A percentile compares a stretch with the other conserved stretches of the same genome.
phyloP scores from a whole-genome alignment of 1,140 invertebrate genomes.

The Mizuhopecten yessoensis region DNA sequence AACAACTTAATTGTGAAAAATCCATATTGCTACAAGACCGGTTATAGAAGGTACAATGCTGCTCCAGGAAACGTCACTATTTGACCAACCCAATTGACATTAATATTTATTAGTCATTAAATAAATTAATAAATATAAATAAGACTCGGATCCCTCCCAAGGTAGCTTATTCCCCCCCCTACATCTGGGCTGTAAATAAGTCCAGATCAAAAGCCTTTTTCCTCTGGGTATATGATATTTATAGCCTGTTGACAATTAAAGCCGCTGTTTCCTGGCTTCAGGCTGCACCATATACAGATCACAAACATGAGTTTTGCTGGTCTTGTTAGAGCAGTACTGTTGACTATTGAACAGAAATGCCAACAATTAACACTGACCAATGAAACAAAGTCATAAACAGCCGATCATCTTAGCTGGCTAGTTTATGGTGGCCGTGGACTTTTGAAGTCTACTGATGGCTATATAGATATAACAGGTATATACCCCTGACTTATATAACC shows the following conservation, averaged over 20 bases:
- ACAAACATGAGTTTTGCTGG: not conserved
- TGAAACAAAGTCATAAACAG: not conserved
- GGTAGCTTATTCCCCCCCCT: not conserved
- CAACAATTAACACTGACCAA: not conserved
- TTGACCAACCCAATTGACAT: not conserved
- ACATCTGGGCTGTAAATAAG: slow-evolving; percentile 15
- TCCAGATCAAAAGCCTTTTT: slow-evolving; percentile 29
- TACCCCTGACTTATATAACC: not conserved
- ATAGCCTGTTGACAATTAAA: slow-evolving; percentile 29
- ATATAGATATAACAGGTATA: not conserved
- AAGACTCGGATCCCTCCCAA: not conserved
- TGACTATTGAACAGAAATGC: not conserved
- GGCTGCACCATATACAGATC: not conserved
- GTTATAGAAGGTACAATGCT: not conserved
- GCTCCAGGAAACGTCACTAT: not conserved
- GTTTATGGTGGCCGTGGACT: not conserved
- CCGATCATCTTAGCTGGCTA: not conserved
- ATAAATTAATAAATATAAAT: slow-evolving; percentile 25
- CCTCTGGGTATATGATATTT: not conserved
- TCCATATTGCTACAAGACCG: not conserved
- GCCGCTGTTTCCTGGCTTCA: not conserved
- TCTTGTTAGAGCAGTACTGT: slow-evolving; percentile 17
- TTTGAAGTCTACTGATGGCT: not conserved
- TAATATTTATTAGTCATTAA: slow-evolving; percentile 4
- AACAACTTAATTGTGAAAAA: slow-evolving; percentile 5